phyloP scores from a whole-genome alignment of 2,888 invertebrate genomes.

The Galeopsomyia nigrocyanea region DNA sequence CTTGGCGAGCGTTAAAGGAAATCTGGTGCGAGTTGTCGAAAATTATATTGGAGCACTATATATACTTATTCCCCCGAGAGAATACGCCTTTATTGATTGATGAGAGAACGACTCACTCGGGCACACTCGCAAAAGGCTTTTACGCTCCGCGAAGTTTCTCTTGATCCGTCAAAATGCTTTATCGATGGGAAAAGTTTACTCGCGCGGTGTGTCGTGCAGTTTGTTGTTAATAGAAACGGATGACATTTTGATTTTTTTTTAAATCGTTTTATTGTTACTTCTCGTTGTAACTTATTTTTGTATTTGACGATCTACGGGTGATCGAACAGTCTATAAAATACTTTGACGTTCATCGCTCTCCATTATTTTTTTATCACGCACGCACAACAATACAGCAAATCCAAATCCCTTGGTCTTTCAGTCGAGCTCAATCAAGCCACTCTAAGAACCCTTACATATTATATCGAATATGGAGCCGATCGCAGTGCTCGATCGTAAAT shows the following conservation, averaged over 20 bases:
- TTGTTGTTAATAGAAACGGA: too few relatives aligned
- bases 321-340: too few relatives aligned
- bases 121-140: background rate
- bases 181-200: too few relatives aligned
- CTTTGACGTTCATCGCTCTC: background rate
- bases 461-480: background rate
- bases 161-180: too few relatives aligned
- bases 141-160: too few relatives aligned
- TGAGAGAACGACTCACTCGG: background rate
- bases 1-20: background rate
- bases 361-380: conserved; percentile 6
- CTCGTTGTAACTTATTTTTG: too few relatives aligned
- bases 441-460: background rate
- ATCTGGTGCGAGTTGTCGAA: background rate
- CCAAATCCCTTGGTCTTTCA: conserved; percentile 1
- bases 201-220: too few relatives aligned
- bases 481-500: conserved; percentile 21
- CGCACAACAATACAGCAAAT: background rate
- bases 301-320: too few relatives aligned
- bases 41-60: background rate
- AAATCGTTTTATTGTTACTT: too few relatives aligned
- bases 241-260: too few relatives aligned
- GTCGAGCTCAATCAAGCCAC: background rate
- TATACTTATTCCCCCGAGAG: background rate
- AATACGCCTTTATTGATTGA: conserved; percentile 7